Conservation (phyloP, 2,888 invertebrate species). For the Scelioninae gen. 1 region DNA sequence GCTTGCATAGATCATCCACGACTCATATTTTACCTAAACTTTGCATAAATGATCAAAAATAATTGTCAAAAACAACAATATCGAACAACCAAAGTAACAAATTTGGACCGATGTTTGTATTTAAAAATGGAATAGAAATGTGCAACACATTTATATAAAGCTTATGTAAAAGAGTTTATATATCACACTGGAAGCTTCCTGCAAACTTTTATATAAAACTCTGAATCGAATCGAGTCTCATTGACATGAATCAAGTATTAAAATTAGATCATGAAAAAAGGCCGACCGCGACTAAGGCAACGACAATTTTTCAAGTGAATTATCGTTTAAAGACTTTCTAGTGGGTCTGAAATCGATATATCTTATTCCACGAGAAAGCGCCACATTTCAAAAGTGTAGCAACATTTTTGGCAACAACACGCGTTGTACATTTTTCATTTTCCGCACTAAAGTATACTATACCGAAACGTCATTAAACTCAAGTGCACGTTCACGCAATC, state of each 20-base stretch:
- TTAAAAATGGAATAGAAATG: too few relatives aligned
- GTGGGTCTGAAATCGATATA: slow-evolving; percentile 19
- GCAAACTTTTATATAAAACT: neutral
- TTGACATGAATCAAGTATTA: neutral
- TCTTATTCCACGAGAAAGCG: slow-evolving; percentile 2
- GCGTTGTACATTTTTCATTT: slow-evolving; percentile 20
- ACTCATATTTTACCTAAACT: neutral
- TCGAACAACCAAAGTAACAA: too few relatives aligned
- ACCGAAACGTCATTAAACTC: neutral
- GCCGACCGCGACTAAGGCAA: too few relatives aligned
- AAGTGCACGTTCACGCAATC: neutral
- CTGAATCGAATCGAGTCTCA: neutral
- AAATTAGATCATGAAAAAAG: neutral
- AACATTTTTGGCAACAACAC: slow-evolving; percentile 55
- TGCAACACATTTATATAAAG: too few relatives aligned
- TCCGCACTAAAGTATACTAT: neutral
- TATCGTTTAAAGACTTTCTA: slow-evolving; percentile 13
- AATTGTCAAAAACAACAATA: too few relatives aligned
- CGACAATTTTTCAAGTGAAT: slow-evolving; percentile 29
- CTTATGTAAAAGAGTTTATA: too few relatives aligned
- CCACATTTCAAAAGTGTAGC: slow-evolving; percentile 16
- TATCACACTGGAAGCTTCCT: neutral
- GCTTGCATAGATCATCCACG: neutral
- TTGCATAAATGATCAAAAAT: slow-evolving; percentile 1
- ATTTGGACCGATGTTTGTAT: too few relatives aligned